Conservation (phyloP, 2,797 vertebrate species). For the Coccyzus lansbergi region DNA sequence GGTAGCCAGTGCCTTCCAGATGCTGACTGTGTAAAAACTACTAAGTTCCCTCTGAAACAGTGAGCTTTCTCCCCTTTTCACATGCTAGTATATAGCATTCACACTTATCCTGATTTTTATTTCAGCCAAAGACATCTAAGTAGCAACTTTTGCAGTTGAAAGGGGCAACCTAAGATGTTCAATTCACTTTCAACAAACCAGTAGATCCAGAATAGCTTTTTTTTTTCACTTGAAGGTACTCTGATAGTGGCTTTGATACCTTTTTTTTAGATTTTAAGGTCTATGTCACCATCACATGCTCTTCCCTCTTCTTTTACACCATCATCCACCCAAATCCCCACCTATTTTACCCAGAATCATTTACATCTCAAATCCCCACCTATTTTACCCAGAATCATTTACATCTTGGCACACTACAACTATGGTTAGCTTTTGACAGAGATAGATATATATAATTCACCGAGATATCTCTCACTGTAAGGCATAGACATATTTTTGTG, state of each 20-base stretch:
- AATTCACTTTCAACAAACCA: not conserved
- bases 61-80: not conserved
- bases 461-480: not conserved
- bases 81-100: accelerated
- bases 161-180: not conserved
- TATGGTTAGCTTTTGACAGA: not conserved
- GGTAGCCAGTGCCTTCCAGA: not conserved
- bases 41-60: not conserved
- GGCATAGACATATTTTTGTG: not conserved
- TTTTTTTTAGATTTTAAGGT: not conserved
- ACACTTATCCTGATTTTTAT: not conserved
- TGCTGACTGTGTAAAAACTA: not conserved
- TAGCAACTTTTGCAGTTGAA: not conserved
- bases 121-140: not conserved
- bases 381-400: not conserved
- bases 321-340: no score
- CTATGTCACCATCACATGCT: not conserved
- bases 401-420: not conserved
- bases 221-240: not conserved
- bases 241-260: not conserved
- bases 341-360: not conserved
- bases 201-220: not conserved
- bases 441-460: not conserved
- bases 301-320: not conserved
- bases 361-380: not conserved